Evolutionary conservation across 2,797 vertebrate genomes (phyloP).

Genomic region (Microchirus variegatus): DNA sequence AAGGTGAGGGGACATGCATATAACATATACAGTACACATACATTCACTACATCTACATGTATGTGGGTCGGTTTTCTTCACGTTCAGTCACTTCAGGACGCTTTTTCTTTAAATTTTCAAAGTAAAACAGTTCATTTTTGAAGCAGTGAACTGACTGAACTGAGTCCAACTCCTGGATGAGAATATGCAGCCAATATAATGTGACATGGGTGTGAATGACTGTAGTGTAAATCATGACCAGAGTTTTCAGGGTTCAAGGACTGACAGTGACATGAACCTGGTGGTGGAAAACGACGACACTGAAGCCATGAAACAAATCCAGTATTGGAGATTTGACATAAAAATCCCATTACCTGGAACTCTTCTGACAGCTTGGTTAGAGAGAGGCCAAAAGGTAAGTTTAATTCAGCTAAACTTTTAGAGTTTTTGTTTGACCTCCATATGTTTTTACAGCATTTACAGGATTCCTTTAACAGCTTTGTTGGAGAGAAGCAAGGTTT

Average conservation of each 20-base stretch:
- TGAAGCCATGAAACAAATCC: slow-evolving; percentile 89
- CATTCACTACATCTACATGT: slow-evolving; percentile 1
- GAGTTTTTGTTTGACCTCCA: slow-evolving; percentile 3
- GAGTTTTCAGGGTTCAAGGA: slow-evolving; percentile 20
- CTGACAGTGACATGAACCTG: slow-evolving; percentile 62
- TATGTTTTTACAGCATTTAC: slow-evolving; percentile 31
- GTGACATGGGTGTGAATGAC: slow-evolving; percentile 40
- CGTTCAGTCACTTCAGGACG: slow-evolving; percentile 29
- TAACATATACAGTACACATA: background rate
- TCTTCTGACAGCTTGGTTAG: slow-evolving; percentile 88
- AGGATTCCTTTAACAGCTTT: slow-evolving; percentile 42
- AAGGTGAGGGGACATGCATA: slow-evolving; percentile 55
- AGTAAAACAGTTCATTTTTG: too few species aligned
- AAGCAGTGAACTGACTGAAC: slow-evolving; percentile 33
- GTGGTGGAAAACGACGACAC: slow-evolving; percentile 76
- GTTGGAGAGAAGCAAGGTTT: slow-evolving; percentile 51
- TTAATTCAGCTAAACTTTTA: slow-evolving; percentile 54
- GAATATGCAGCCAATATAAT: slow-evolving; percentile 39
- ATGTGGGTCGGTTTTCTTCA: slow-evolving; percentile 33
- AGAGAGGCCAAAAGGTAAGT: slow-evolving; percentile 81
- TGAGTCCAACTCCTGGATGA: slow-evolving; percentile 36
- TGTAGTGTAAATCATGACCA: slow-evolving; percentile 2
- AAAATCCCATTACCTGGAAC: slow-evolving; percentile 84
- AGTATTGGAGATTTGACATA: slow-evolving; percentile 79
- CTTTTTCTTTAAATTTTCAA: too few species aligned